phyloP scores from a whole-genome alignment of 92 coral and sea anemone species.

The Zoanthus sansibaricus region DNA sequence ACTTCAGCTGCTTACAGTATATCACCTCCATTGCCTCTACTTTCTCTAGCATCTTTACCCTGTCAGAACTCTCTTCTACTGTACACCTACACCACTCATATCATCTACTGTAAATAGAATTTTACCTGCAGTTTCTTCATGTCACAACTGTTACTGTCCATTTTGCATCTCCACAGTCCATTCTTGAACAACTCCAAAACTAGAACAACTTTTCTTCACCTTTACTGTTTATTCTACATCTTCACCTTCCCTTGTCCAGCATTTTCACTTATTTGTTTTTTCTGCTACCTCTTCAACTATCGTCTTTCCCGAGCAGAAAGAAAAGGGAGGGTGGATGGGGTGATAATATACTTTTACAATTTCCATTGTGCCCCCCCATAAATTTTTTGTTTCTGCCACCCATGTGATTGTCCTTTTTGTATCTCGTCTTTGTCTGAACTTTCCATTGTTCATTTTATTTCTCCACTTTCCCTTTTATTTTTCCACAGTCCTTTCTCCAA shows the following conservation, averaged over 20 bases:
- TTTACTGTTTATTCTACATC: neutral
- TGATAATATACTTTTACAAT: too few relatives aligned
- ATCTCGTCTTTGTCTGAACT: neutral
- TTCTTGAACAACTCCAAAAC: too few relatives aligned
- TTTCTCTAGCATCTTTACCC: neutral
- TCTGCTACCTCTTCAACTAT: neutral
- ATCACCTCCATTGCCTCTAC: neutral
- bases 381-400: too few relatives aligned
- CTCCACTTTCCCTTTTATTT: neutral
- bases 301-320: neutral
- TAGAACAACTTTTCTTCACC: neutral
- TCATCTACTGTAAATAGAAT: too few relatives aligned
- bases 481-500: neutral
- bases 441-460: neutral
- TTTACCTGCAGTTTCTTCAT: neutral
- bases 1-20: neutral
- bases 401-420: neutral
- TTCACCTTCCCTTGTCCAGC: neutral
- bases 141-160: neutral
- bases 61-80: too few relatives aligned
- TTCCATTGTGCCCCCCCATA: too few relatives aligned
- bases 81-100: too few relatives aligned
- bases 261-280: neutral
- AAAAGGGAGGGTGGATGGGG: too few relatives aligned
- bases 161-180: too few relatives aligned